These are phyloP conservation scores for Myxocyprinus asiaticus DNA, from an alignment of 2,113 vertebrate species.

Conservation along the genomic window DNA sequence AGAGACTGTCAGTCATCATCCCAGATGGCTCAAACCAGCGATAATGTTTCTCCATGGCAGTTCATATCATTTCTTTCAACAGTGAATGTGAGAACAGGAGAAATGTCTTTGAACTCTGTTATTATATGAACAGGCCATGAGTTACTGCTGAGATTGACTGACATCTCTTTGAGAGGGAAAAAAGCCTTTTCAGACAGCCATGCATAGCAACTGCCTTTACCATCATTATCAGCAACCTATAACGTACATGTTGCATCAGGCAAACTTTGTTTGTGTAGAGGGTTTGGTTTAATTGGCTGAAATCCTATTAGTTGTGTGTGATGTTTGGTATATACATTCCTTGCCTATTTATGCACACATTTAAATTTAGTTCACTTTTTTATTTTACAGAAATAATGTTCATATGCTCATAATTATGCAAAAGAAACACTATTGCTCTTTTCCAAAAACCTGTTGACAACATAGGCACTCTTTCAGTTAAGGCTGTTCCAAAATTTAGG, in stretches of 20 bases:
- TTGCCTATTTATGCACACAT: too few species aligned
- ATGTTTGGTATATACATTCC: background rate
- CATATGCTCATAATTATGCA: too few species aligned
- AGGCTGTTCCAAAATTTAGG: too few species aligned
- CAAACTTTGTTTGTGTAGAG: background rate
- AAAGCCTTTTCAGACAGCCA: background rate
- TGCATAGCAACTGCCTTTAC: background rate
- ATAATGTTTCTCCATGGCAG: background rate
- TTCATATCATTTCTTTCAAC: conserved; percentile 8
- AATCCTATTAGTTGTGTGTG: conserved; percentile 13
- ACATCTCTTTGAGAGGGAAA: conserved; percentile 8
- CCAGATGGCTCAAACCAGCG: background rate
- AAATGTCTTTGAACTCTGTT: background rate
- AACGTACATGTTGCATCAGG: conserved; percentile 14
- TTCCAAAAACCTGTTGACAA: too few species aligned
- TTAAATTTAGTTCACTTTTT: too few species aligned
- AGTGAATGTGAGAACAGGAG: conserved; percentile 6
- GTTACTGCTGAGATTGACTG: conserved; percentile 20
- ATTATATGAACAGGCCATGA: background rate
- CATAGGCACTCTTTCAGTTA: too few species aligned
- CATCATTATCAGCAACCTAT: conserved; percentile 18
- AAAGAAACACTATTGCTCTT: too few species aligned
- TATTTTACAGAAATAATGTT: too few species aligned
- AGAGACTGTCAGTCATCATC: background rate
- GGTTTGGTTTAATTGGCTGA: conserved; percentile 26